Percentiles rank a stretch among this genome's conserved stretches.
Evolutionary conservation across 1,140 invertebrate species (phyloP).

Genomic region (Hormaphis cornu): DNA sequence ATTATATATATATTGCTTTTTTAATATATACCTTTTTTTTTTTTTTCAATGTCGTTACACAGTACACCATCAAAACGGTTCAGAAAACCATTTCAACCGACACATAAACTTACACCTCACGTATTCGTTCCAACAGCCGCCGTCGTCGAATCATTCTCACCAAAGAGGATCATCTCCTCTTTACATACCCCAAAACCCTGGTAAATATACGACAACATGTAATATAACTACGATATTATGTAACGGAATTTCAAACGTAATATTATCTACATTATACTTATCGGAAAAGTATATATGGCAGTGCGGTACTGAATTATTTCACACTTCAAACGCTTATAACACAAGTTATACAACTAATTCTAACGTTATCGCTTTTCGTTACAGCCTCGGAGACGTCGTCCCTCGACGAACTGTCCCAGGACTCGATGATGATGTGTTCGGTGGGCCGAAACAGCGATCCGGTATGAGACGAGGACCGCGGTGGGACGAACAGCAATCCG

Average conservation of each 20-base stretch:
- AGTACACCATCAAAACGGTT: slow-evolving; percentile 30
- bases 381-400: slow-evolving; percentile 62
- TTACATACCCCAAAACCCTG: slow-evolving; percentile 51
- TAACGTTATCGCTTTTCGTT: too few species aligned
- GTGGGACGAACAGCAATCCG: slow-evolving; percentile 27
- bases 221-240: too few species aligned
- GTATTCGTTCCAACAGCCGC: slow-evolving; percentile 70
- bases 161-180: slow-evolving; percentile 47
- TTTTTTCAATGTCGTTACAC: not conserved
- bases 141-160: slow-evolving; percentile 45
- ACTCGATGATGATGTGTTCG: slow-evolving; percentile 54
- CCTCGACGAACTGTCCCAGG: slow-evolving; percentile 69
- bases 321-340: too few species aligned
- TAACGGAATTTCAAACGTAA: too few species aligned
- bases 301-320: too few species aligned
- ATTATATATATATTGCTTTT: too few species aligned
- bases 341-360: too few species aligned
- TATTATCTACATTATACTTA: too few species aligned
- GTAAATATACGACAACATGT: slow-evolving; percentile 34
- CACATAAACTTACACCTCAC: slow-evolving; percentile 74
- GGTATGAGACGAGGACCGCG: slow-evolving; percentile 38
- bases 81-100: slow-evolving; percentile 50
- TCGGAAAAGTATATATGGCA: too few species aligned
- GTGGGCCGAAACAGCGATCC: slow-evolving; percentile 37
- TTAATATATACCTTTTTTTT: too few species aligned